Base-by-base conservation (phyloP, 1,140 invertebrate genomes). In the Nasonia longicornis region DNA sequence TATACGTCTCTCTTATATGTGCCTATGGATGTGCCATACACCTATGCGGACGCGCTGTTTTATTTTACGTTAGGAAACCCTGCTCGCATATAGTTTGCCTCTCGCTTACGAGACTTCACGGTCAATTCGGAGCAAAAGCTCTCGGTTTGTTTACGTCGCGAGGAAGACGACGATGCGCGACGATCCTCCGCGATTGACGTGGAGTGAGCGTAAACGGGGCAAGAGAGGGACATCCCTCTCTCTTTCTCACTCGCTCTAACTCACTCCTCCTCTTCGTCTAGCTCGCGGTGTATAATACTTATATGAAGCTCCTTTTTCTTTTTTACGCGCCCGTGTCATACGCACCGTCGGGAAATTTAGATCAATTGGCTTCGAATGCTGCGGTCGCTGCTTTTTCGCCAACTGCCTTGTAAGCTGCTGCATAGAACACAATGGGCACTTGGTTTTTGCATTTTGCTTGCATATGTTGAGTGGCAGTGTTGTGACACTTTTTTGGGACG, bases 381-480 rank as follows among this genome's bases (percentile, higher is more conserved):
- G 64, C 11, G 35, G 12, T 22, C 14, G 20, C 52, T 58, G 11
- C 16, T 58, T 75, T 75, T 76, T 45, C 35, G 8, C 22, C 12
- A 45, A 31, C 26, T 45, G 2, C 20, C 14, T 77, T 31, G 22
- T 31, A 11, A 14, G 38, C 63, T 38, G 64, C 7, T 66, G 63
- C 31, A n/a, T 42, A 16, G 29, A 38, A 20, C 11, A 29, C 31
- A 35, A 29, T 11, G 64, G 22, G 8, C 10, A 67, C 11, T 67
- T 26, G 22, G 26, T 29, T 67, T 26, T 64, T 38, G n/a, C 1
- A 29, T 72, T 79, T 79, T 0, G 69, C 31, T 79, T 79, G 31
- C 78, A 79, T 79, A 79, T 79, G 78, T 42, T 79, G 78, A 26
- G 58, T 72, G 3, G 45, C 42, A 72, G 71, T 48, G 42, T 2